phyloP scores from a whole-genome alignment of 2,888 invertebrate genomes.

The Luperina nickerlii region DNA sequence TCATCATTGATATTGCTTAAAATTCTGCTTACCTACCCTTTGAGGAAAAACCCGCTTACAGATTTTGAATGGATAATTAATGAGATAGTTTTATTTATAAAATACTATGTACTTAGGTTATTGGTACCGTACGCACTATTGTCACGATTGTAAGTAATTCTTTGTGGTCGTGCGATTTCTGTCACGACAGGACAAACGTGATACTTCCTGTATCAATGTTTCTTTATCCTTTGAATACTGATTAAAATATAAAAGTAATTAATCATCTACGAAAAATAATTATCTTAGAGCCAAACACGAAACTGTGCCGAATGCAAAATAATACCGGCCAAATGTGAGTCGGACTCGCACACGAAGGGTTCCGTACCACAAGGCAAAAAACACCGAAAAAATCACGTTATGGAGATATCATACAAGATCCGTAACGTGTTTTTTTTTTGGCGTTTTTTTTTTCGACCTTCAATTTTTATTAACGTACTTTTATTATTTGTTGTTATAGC shows the following conservation, averaged over 20 bases:
- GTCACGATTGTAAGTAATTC: constrained; percentile 61
- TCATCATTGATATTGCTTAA: constrained; percentile 36
- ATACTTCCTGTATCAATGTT: constrained; percentile 52
- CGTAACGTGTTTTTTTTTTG: no score
- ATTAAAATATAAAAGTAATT: constrained; percentile 12
- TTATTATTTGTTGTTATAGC: not conserved
- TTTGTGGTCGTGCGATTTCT: constrained; percentile 58
- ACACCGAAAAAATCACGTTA: not conserved
- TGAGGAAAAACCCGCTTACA: constrained; percentile 47
- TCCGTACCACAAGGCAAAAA: not conserved
- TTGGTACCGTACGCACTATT: constrained; percentile 25
- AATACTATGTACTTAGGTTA: constrained; percentile 32
- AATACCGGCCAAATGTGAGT: not conserved
- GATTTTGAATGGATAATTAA: constrained; percentile 45
- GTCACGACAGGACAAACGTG: constrained; percentile 53
- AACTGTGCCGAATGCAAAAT: no score
- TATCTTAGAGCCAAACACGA: not conserved
- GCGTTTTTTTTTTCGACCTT: no score
- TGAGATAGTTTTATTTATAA: constrained; percentile 35
- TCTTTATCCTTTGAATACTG: constrained; percentile 38
- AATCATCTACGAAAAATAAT: not conserved
- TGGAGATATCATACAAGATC: no score
- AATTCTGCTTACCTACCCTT: constrained; percentile 41
- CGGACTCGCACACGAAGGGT: not conserved
- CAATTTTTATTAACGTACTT: not conserved